Percentiles rank a stretch among this genome's conserved stretches.
phyloP scores from a whole-genome alignment of 2,797 vertebrate genomes.

The Ctenopoma multispine region DNA sequence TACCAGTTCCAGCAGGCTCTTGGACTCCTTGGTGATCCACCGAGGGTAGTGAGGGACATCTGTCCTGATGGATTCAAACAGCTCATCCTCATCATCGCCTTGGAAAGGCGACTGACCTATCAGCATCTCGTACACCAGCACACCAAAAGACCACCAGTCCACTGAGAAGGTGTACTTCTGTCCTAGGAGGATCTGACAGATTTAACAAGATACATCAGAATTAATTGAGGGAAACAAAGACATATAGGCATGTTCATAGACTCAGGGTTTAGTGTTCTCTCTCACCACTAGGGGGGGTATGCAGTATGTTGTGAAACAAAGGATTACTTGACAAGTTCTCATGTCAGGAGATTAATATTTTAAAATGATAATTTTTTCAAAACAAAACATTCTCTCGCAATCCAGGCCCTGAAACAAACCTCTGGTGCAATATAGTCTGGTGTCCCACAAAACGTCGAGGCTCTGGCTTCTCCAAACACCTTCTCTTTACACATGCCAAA shows the following conservation, averaged over 20 bases:
- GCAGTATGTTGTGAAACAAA: background rate
- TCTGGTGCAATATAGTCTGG: constrained; percentile 98
- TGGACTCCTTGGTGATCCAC: constrained; percentile 95
- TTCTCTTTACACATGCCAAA: constrained; percentile 99
- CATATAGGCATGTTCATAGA: background rate
- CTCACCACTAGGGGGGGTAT: constrained; percentile 9
- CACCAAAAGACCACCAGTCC: constrained; percentile 99
- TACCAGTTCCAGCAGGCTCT: constrained; percentile 92
- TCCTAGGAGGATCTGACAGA: constrained; percentile 92
- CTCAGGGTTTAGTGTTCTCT: background rate
- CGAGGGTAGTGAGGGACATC: constrained; percentile 94
- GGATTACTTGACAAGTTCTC: background rate
- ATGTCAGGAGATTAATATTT: background rate
- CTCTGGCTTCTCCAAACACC: constrained; percentile 85
- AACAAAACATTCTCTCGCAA: background rate
- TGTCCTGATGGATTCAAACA: constrained; percentile 95
- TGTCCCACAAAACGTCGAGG: constrained; percentile 97
- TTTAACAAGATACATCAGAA: constrained; percentile 12
- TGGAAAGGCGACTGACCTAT: constrained; percentile 99
- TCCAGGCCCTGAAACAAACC: constrained; percentile 73
- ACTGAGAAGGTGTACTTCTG: constrained; percentile 96
- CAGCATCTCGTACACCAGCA: constrained; percentile 97
- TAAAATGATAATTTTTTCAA: background rate
- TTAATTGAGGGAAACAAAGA: background rate
- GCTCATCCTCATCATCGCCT: constrained; percentile 95